phyloP scores from a whole-genome alignment of 2,888 invertebrate genomes.

The Reticulitermes lucifugus region DNA sequence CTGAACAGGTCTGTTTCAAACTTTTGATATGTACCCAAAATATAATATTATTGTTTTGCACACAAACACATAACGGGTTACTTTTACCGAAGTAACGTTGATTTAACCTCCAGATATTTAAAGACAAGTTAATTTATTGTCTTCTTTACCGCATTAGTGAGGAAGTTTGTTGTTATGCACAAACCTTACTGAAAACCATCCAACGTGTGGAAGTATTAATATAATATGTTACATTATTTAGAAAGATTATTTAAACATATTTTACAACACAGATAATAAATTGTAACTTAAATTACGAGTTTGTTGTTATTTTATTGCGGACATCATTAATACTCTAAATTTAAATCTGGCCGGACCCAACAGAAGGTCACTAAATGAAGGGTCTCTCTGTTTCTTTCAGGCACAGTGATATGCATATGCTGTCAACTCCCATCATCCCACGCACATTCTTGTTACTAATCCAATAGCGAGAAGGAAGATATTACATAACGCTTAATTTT shows the following conservation, averaged over 20 bases:
- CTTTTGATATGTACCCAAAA: neutral
- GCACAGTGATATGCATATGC: slow-evolving; percentile 54
- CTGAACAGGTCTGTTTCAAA: neutral
- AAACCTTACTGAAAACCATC: neutral
- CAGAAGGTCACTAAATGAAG: slow-evolving; percentile 22
- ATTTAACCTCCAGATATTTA: neutral
- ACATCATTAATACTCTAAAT: slow-evolving; percentile 7
- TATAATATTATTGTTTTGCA: neutral
- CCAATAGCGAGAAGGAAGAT: slow-evolving; percentile 26
- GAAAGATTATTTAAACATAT: neutral
- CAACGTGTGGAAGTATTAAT: neutral
- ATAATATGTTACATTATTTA: neutral
- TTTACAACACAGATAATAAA: neutral
- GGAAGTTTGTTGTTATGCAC: neutral
- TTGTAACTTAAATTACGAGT: neutral
- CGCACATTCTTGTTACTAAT: slow-evolving; percentile 37
- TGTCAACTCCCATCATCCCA: slow-evolving; percentile 49
- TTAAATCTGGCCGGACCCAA: slow-evolving; percentile 8
- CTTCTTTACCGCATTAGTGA: neutral
- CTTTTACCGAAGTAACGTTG: neutral
- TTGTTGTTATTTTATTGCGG: neutral
- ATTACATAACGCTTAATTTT: slow-evolving; percentile 26
- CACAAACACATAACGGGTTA: neutral
- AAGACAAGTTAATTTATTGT: neutral
- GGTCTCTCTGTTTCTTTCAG: slow-evolving; percentile 54